Evolutionary conservation across 53 echinoderm and acorn worm species (phyloP).

Genomic region (Echinometra lucunter): DNA sequence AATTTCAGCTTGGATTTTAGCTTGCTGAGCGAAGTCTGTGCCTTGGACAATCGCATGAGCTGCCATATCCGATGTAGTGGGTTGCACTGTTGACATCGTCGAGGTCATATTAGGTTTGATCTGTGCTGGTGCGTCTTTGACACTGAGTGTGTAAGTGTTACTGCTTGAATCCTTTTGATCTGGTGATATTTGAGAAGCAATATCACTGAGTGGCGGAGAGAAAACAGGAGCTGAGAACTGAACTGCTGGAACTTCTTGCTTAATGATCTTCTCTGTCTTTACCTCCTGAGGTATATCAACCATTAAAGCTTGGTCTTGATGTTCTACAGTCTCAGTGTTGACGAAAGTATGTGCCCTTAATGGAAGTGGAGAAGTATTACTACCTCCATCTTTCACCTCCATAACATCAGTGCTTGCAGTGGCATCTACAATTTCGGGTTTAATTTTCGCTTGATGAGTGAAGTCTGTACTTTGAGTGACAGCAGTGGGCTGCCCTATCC

Average conservation of each 20-base stretch:
- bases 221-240: slow-evolving; percentile 49
- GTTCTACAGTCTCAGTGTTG: background rate
- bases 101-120: background rate
- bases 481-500: background rate
- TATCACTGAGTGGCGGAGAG: background rate
- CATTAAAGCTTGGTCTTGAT: slow-evolving; percentile 14
- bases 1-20: too few relatives aligned
- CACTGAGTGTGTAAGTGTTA: background rate
- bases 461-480: background rate
- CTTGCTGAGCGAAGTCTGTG: slow-evolving; percentile 11
- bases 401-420: background rate
- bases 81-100: background rate
- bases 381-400: slow-evolving; percentile 26
- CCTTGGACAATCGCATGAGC: background rate
- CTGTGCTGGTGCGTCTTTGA: slow-evolving; percentile 23
- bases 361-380: slow-evolving; percentile 54
- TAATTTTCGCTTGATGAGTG: slow-evolving; percentile 11
- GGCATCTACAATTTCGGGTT: background rate
- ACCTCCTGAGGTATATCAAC: slow-evolving; percentile 33
- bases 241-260: slow-evolving; percentile 16
- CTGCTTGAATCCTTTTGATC: slow-evolving; percentile 50
- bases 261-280: background rate
- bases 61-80: background rate
- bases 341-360: background rate
- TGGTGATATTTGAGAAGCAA: slow-evolving; percentile 64